Conservation (phyloP, 2,113 vertebrate genomes). For the Trinectes maculatus region DNA sequence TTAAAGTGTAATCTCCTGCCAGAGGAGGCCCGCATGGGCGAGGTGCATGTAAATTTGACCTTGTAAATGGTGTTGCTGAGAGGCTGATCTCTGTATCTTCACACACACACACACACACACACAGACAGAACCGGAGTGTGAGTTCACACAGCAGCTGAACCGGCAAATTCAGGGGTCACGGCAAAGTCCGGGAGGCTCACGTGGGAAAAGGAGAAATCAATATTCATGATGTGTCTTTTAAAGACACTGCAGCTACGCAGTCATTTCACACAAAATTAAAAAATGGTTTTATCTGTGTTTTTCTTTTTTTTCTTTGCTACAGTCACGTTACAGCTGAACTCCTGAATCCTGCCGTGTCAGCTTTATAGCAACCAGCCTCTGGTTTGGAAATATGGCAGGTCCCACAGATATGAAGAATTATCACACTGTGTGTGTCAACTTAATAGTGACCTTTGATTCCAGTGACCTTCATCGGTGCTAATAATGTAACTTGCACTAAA, state of each 20-base stretch:
- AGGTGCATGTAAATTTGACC: conserved; percentile 37
- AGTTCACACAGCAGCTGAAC: conserved; percentile 36
- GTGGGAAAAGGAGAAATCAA: background rate
- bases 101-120: too few relatives aligned
- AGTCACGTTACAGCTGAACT: too few relatives aligned
- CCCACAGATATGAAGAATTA: background rate
- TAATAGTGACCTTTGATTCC: background rate
- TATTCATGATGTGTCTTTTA: too few relatives aligned
- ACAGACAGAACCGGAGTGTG: conserved; percentile 39
- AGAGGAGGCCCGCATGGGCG: background rate
- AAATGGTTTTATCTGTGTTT: too few relatives aligned
- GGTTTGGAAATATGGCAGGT: too few relatives aligned
- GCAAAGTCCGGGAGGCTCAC: background rate
- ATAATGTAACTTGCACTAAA: background rate
- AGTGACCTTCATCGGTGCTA: background rate
- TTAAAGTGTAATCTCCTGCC: conserved; percentile 19
- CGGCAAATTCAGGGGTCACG: conserved; percentile 10
- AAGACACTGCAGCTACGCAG: too few relatives aligned
- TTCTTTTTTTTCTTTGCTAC: too few relatives aligned
- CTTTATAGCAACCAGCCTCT: too few relatives aligned
- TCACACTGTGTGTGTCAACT: background rate
- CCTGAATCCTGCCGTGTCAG: background rate
- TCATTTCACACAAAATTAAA: too few relatives aligned
- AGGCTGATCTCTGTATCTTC: conserved; percentile 54
- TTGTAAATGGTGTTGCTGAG: conserved; percentile 47